phyloP scores from a whole-genome alignment of 1,140 invertebrate species.

The Melipona quadrifasciata region DNA sequence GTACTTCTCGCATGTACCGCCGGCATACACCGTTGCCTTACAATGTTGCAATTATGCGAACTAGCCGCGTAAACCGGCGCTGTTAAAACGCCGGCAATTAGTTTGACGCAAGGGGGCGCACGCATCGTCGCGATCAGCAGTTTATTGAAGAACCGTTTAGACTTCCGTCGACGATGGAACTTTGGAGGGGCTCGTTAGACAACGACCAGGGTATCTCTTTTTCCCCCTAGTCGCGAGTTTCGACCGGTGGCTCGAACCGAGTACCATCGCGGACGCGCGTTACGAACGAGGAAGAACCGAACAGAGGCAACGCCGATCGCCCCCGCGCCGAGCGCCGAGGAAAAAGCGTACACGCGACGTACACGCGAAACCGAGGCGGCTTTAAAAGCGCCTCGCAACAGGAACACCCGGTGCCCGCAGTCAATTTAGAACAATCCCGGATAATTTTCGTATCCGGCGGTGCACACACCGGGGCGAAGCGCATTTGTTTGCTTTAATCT shows the following conservation, averaged over 20 bases:
- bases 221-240: background rate
- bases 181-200: background rate
- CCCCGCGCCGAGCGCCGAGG: background rate
- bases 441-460: background rate
- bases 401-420: background rate
- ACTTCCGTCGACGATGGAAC: background rate
- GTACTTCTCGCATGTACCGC: slow-evolving; percentile 57
- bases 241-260: too few relatives aligned
- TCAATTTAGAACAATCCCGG: slow-evolving; percentile 11
- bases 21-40: slow-evolving; percentile 62
- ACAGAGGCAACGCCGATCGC: too few relatives aligned
- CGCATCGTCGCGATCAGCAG: slow-evolving; percentile 15
- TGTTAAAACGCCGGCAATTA: slow-evolving; percentile 73
- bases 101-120: slow-evolving; percentile 62
- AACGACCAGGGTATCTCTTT: background rate
- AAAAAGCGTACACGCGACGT: background rate
- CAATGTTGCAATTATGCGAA: slow-evolving; percentile 74
- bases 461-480: background rate
- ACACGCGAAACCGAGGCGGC: too few relatives aligned
- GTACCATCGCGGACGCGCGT: too few relatives aligned
- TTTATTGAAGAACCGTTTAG: slow-evolving; percentile 21
- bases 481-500: slow-evolving; percentile 7
- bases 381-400: background rate
- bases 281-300: background rate
- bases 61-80: slow-evolving; percentile 68